These are phyloP conservation scores for Florisuga fusca DNA, from an alignment of 2,797 vertebrate genomes.

Conservation along the genomic window DNA sequence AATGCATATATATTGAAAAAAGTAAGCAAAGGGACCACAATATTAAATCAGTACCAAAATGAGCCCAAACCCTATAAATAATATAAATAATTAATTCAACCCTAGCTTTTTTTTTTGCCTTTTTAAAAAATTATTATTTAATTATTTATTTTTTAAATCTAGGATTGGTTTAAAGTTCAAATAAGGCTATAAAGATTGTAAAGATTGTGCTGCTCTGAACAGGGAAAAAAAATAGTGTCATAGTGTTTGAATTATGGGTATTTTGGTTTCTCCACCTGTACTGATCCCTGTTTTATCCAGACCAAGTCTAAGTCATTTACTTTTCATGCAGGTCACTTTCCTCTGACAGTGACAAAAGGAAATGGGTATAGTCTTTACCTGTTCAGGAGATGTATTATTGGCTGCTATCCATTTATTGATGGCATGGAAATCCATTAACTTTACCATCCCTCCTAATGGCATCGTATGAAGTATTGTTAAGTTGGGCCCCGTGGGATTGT, in stretches of 20 bases:
- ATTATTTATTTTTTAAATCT: not conserved
- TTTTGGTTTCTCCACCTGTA: not conserved
- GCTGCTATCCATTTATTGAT: not conserved
- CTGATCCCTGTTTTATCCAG: not conserved
- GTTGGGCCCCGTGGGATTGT: not conserved
- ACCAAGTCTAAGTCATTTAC: not conserved
- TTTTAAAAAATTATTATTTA: not conserved
- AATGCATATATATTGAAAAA: not conserved
- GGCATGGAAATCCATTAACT: not conserved
- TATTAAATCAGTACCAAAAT: not conserved
- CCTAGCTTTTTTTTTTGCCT: fast-evolving
- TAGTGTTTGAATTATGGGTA: not conserved
- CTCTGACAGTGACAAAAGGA: not conserved
- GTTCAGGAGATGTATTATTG: not conserved
- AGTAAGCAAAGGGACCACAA: not conserved
- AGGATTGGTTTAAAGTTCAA: not conserved
- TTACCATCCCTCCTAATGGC: not conserved
- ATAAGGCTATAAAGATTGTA: not conserved
- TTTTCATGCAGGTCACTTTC: not conserved
- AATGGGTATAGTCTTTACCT: not conserved
- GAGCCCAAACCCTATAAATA: not conserved
- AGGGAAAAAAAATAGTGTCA: not conserved
- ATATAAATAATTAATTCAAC: not conserved
- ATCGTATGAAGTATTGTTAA: not conserved
- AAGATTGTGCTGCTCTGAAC: not conserved